phyloP scores from a whole-genome alignment of 2,113 vertebrate species.

The Rhodinocichla rosea region DNA sequence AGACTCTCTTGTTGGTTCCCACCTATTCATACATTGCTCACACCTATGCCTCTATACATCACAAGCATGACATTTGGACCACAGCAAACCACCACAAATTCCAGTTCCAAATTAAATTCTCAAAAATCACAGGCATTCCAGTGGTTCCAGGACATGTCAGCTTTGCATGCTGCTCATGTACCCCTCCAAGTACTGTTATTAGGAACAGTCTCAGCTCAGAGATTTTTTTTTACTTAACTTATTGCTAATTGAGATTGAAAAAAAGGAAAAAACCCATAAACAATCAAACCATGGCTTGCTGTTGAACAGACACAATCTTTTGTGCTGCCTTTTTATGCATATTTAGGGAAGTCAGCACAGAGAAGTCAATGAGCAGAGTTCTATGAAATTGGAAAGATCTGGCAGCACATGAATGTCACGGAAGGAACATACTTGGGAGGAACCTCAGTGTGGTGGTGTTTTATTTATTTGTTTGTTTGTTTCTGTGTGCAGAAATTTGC shows the following conservation, averaged over 20 bases:
- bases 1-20: background rate
- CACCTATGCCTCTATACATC: fast-evolving
- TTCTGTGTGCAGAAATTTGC: conserved; percentile 75
- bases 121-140: background rate
- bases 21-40: background rate
- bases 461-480: background rate
- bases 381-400: background rate
- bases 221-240: background rate
- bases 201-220: background rate
- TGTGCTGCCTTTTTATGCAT: background rate
- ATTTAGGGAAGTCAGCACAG: background rate
- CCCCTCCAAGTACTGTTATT: background rate
- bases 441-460: background rate
- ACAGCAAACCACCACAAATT: background rate
- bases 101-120: background rate
- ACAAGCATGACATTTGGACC: background rate
- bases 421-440: background rate
- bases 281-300: background rate
- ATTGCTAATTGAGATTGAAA: background rate
- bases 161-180: fast-evolving
- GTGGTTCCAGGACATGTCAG: background rate
- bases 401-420: background rate
- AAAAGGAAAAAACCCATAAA: background rate
- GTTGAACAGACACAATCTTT: background rate
- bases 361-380: background rate